Evolutionary conservation across 2,113 vertebrate genomes (phyloP), one percentile per base, ranked within the genome.

Genomic region (Leiothrix lutea): DNA sequence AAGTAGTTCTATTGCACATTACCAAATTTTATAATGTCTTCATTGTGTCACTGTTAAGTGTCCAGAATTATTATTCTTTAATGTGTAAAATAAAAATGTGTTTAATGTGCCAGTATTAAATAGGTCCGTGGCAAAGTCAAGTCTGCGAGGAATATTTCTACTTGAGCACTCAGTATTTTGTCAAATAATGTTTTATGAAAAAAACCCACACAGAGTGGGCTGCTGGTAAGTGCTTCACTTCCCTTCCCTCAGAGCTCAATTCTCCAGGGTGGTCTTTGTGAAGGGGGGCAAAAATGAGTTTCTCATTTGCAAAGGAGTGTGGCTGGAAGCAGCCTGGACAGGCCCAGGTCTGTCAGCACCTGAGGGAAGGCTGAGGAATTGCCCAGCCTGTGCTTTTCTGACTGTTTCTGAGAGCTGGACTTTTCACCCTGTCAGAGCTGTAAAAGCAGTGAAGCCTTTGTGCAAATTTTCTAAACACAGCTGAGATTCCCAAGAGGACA

Each of bases 51-150:
- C 56, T 64, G 56, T 71, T 93, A 85, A 96, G 75, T 71, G 58
- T 73, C 71, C 73, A 48, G 87, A 82, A 91, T 92, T 92, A 50
- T 45, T 86, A 36, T 42, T 92, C 25, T 83, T 95, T 90, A 93
- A 94, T 86, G 90, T 82, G 53, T 89, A 58, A 89, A 91, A 95
- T 92, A 88, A 96, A 94, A 94, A 53, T 11, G 45, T 50, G 50
- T 38, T 87, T 90, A 80, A 92, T 70, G 73, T 69, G 66, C 35
- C 53, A 19, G 24, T 15, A 60, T 92, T 95, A 86, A 91, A 82
- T 28, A 70, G 58, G 47, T 77, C 67, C 9, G 2, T 15, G 54
- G 67, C 64, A 90, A 93, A 93, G 78, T 44, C 42, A 84, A 69
- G 69, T 14, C 57, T 79, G 48, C 0, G 1, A 75, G 74, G 61